phyloP scores from a whole-genome alignment of 2,888 invertebrate species.

The Dryomyza anilis region DNA sequence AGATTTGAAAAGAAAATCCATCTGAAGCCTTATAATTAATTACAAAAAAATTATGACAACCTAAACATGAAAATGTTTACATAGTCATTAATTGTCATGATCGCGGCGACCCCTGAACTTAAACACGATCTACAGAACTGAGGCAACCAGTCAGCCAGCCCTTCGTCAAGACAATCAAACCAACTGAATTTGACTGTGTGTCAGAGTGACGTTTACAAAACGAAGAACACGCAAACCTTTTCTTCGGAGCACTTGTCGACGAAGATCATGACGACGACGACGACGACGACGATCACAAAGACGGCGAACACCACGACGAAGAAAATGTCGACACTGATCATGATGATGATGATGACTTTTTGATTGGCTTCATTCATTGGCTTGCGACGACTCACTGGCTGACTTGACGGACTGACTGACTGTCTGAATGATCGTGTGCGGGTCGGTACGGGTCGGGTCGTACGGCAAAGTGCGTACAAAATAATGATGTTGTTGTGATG shows the following conservation, averaged over 20 bases:
- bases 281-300: conserved; percentile 1
- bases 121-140: neutral
- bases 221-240: conserved; percentile 8
- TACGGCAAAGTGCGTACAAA: neutral
- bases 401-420: neutral
- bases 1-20: too few relatives aligned
- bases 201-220: conserved; percentile 7
- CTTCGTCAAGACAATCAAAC: neutral
- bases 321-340: conserved; percentile 3
- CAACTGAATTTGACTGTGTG: neutral
- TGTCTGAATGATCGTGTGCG: neutral
- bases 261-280: neutral
- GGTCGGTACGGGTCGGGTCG: neutral
- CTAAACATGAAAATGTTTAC: conserved; percentile 14
- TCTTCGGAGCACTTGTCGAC: neutral
- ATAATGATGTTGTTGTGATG: conserved; percentile 11
- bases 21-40: conserved; percentile 13
- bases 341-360: conserved; percentile 39
- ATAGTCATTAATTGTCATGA: conserved; percentile 18
- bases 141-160: neutral
- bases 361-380: conserved; percentile 32
- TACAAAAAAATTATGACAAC: conserved; percentile 18
- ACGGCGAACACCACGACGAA: neutral
- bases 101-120: neutral
- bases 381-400: neutral